These are phyloP conservation scores for Magallana nippona DNA, from an alignment of 2,888 invertebrate genomes.

Conservation along the genomic window DNA sequence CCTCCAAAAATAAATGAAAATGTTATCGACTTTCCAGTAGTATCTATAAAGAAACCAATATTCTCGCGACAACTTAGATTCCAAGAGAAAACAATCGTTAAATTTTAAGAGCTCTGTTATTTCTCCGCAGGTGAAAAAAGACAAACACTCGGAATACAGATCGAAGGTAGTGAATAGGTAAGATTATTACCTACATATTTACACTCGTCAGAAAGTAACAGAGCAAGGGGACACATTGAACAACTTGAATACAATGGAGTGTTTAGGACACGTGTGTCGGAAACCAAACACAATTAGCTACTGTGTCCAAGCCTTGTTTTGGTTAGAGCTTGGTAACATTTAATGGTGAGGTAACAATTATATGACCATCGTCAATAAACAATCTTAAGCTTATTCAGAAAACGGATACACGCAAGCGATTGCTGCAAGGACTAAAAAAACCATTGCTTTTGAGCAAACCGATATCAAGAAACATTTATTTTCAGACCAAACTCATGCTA, in stretches of 20 bases:
- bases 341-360: background rate
- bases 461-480: background rate
- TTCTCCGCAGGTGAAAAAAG: constrained; percentile 10
- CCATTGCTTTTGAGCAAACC: background rate
- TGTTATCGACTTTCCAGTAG: background rate
- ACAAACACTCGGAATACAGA: constrained; percentile 22
- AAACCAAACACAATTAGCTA: background rate
- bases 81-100: constrained; percentile 17
- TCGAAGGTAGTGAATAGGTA: constrained; percentile 8
- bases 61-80: constrained; percentile 3
- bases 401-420: background rate
- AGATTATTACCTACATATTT: background rate
- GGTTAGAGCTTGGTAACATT: background rate
- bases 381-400: background rate
- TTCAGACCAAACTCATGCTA: background rate
- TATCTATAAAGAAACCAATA: constrained; percentile 25
- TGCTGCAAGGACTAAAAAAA: background rate
- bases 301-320: background rate
- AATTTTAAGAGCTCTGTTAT: constrained; percentile 19
- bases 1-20: background rate
- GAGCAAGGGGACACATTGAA: background rate
- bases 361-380: background rate
- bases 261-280: background rate
- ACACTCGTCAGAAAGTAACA: background rate
- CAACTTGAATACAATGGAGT: background rate